A percentile compares a stretch with the other conserved stretches of the same genome.
Evolutionary conservation across 2,797 vertebrate genomes (phyloP).

Genomic region (Muscicapa comitata): DNA sequence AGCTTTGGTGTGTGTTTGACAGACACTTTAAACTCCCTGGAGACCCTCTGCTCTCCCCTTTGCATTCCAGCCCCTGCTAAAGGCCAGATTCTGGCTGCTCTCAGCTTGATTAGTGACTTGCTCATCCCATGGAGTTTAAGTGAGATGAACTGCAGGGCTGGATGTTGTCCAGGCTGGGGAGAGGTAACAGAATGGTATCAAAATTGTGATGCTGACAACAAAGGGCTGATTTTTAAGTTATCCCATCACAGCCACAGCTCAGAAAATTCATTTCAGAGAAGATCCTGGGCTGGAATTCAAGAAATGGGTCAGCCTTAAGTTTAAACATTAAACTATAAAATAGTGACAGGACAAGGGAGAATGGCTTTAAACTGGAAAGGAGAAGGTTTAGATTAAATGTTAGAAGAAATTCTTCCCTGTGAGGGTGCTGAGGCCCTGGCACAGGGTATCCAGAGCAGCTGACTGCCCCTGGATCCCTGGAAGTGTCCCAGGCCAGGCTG

Average conservation of each 20-base stretch:
- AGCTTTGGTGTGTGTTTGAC: slow-evolving; percentile 11
- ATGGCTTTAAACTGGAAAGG: not conserved
- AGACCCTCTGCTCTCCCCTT: not conserved
- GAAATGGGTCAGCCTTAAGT: not conserved
- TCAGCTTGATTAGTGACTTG: not conserved
- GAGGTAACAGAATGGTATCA: not conserved
- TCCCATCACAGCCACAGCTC: not conserved
- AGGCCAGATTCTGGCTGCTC: not conserved
- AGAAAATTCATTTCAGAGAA: not conserved
- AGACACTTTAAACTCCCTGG: slow-evolving; percentile 23
- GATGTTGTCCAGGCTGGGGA: not conserved
- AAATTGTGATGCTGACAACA: not conserved
- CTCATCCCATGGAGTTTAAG: not conserved
- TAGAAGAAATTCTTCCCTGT: not conserved
- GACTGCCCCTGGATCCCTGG: not conserved
- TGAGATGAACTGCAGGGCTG: not conserved
- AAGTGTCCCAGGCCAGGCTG: rapidly evolving
- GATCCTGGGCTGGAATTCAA: not conserved
- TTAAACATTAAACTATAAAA: not conserved
- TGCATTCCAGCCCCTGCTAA: not conserved
- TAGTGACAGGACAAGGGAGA: not conserved
- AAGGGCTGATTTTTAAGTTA: not conserved
- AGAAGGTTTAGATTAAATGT: not conserved
- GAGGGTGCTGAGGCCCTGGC: not conserved
- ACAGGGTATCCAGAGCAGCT: not conserved